Base-by-base conservation (phyloP, 30 jellyfish, hydroid and myxozoan species). In the Chrysaora quinquecirrha region DNA sequence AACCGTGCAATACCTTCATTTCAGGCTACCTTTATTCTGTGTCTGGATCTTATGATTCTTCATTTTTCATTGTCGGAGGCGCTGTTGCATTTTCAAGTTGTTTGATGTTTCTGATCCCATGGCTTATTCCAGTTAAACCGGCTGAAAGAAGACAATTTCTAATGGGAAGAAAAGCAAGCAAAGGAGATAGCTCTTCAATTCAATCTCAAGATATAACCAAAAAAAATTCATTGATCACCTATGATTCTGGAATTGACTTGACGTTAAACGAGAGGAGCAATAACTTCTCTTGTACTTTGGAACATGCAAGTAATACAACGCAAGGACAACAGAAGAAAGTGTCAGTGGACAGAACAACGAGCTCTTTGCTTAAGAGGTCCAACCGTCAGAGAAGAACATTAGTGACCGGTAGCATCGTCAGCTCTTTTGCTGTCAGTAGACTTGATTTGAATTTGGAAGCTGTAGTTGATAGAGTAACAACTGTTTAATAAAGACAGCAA, bases 1-100 rank as follows among this genome's bases (percentile, higher is more conserved):
- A 38, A 38, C 54, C 54, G 54, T 3, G 14, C 54, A 38, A 3
- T 38, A 38, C 14, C 14, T 38, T 14, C 14, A 14, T 14, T 38
- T 38, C 67, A 87, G 96, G 96, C 33, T 63, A 48, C 77, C 83
- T 87, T 21, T 87, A 87, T 83, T 31, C 96, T 16, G n/a, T 64
- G 10, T 31, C 89, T 20, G 82, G 71, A 2, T 73, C 89, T 1
- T 87, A 87, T 83, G 78, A 87, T 25, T 65, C 89, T 1, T 58
- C 96, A 12, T 87, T 87, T 33, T 87, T 87, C 69, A 69, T 78
- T 0, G 67, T 60, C 48, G 96, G 96, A 0, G 96, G 83, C 34
- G 78, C 71, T 0, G 62, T 76, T 71, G 87, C 91, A 1, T 6
- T 76, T 12, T 47, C 90, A 10, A n/a, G 71, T n/a, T 76, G 96